Percentiles rank a stretch among this genome's conserved stretches.
These are phyloP conservation scores for Talpa occidentalis DNA, from an alignment of 2,113 vertebrate species.

Conservation along the genomic window DNA sequence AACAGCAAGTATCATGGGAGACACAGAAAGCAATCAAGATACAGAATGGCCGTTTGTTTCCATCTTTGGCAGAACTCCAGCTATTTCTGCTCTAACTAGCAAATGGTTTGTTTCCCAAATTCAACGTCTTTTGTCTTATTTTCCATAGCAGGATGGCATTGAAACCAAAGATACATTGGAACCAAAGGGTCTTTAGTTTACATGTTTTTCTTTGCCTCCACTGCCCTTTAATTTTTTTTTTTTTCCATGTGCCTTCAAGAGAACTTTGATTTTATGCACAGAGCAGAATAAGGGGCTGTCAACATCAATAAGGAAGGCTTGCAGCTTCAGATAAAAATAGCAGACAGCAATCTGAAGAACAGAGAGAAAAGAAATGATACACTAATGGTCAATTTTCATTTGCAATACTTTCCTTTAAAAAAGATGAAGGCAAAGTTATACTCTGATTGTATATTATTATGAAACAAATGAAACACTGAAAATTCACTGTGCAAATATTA, in stretches of 20 bases:
- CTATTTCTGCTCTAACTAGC: neutral
- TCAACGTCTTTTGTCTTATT: slow-evolving; percentile 32
- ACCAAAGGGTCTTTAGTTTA: neutral
- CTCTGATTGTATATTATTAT: neutral
- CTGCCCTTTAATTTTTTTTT: neutral
- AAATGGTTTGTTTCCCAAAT: neutral
- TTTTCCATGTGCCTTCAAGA: neutral
- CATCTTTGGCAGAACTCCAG: neutral
- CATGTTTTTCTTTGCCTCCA: neutral
- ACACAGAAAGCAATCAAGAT: neutral
- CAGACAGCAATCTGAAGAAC: neutral
- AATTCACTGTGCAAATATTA: slow-evolving; percentile 4
- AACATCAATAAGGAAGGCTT: neutral
- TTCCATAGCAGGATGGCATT: neutral
- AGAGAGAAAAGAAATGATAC: neutral
- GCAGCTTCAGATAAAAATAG: neutral
- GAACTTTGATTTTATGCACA: neutral
- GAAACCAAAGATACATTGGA: neutral
- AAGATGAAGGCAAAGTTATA: neutral
- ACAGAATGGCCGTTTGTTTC: neutral
- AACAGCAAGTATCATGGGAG: neutral
- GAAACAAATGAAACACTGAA: neutral
- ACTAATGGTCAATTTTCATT: neutral
- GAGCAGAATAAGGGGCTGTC: neutral
- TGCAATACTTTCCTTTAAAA: neutral